Conservation (phyloP, 1,140 invertebrate species). For the fruit fly (Drosophila melanogaster) region Release_6_plus_ISO1_MT NT_033777.3:23668001-23668500, state of each 20-base stretch:
- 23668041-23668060: conserved; percentile 57
- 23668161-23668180: conserved; percentile 12
- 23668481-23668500: neutral
- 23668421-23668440: conserved; percentile 43
- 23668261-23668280: conserved; percentile 41
- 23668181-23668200: conserved; percentile 54
- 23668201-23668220: conserved; percentile 52
- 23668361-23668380: conserved; percentile 42
- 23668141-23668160: conserved; percentile 11
- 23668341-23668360: conserved; percentile 73
- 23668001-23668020: conserved; percentile 81
- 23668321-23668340: conserved; percentile 62
- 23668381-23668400: conserved; percentile 64
- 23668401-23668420: conserved; percentile 61
- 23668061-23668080: conserved; percentile 71
- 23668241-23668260: conserved; percentile 28
- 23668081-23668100: conserved; percentile 39
- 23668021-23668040: conserved; percentile 38
- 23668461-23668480: conserved; percentile 26
- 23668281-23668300: conserved; percentile 45
- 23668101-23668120: neutral
- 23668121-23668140: neutral
- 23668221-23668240: conserved; percentile 29
- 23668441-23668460: conserved; percentile 25
- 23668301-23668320: conserved; percentile 32